Evolutionary conservation across 37 sponge, comb jelly and placozoan genomes (phyloP).

Genomic region (Halichondria panicea): DNA sequence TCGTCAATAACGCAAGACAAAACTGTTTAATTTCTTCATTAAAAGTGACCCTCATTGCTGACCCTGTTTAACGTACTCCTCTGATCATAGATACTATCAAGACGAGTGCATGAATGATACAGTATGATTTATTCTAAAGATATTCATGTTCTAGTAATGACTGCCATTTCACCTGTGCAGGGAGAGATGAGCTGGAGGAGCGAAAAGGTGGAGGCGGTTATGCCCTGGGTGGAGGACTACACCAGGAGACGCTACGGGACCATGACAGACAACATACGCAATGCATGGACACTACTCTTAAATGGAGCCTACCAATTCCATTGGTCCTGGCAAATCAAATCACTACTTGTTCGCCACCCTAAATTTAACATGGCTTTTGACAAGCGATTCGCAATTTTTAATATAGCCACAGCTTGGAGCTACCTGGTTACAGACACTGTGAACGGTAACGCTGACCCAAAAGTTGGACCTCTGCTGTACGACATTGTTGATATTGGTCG

Average conservation of each 20-base stretch:
- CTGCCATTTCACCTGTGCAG: constrained; percentile 4
- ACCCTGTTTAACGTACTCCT: too few relatives aligned
- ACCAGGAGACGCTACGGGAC: constrained; percentile 37
- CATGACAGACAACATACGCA: not conserved
- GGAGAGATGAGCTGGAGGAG: constrained; percentile 69
- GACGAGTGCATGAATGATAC: too few relatives aligned
- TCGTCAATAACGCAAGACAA: too few relatives aligned
- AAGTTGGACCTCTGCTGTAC: constrained; percentile 50
- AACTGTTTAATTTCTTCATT: too few relatives aligned
- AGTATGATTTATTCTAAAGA: too few relatives aligned
- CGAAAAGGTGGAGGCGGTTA: constrained; percentile 17
- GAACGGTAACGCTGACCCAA: not conserved
- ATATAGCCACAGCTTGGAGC: constrained; percentile 27
- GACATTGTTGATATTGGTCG: constrained; percentile 68
- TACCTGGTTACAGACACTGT: constrained; percentile 3
- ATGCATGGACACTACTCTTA: constrained; percentile 38
- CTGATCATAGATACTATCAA: too few relatives aligned
- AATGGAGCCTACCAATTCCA: constrained; percentile 38
- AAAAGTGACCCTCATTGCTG: too few relatives aligned
- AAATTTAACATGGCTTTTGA: not conserved
- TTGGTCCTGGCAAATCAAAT: constrained; percentile 2
- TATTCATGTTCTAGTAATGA: not conserved
- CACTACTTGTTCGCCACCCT: constrained; percentile 13
- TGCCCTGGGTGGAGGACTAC: constrained; percentile 41
- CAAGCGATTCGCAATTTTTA: not conserved